A percentile compares a stretch with the other conserved stretches of the same genome.
These are phyloP conservation scores for Galeopterus variegatus DNA, from an alignment of 2,113 vertebrate species.

Conservation along the genomic window DNA sequence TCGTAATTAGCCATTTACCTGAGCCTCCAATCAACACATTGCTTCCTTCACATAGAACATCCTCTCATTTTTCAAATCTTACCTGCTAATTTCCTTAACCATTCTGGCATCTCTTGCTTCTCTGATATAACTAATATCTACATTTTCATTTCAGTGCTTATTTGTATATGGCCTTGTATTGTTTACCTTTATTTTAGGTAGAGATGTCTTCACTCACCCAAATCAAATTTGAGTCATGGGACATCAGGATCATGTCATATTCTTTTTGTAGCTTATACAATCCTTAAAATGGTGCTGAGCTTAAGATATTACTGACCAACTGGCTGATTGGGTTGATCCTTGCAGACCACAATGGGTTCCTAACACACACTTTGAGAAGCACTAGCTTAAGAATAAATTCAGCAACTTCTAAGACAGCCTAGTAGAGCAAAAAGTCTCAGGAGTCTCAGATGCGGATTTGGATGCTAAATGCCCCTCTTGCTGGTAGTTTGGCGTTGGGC, in stretches of 20 bases:
- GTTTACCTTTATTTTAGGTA: neutral
- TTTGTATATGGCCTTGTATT: neutral
- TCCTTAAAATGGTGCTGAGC: neutral
- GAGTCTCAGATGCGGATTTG: constrained; percentile 3
- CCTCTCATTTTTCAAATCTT: neutral
- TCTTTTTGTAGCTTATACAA: rapidly evolving
- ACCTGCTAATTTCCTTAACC: neutral
- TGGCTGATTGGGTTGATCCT: neutral
- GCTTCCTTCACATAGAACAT: neutral
- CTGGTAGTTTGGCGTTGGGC: constrained; percentile 11
- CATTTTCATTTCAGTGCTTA: neutral
- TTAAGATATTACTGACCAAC: neutral
- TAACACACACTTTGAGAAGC: constrained; percentile 37
- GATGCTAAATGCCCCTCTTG: constrained; percentile 31
- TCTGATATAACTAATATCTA: neutral
- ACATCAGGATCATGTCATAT: neutral
- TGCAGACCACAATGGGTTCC: neutral
- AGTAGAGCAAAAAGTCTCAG: neutral
- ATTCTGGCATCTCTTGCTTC: neutral
- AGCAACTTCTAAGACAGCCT: neutral
- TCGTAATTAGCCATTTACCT: neutral
- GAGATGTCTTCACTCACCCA: neutral
- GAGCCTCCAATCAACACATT: neutral
- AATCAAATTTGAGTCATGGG: neutral
- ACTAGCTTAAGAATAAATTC: constrained; percentile 2